phyloP scores from a whole-genome alignment of 2,888 invertebrate species.

The Aleiodes leptofemur region DNA sequence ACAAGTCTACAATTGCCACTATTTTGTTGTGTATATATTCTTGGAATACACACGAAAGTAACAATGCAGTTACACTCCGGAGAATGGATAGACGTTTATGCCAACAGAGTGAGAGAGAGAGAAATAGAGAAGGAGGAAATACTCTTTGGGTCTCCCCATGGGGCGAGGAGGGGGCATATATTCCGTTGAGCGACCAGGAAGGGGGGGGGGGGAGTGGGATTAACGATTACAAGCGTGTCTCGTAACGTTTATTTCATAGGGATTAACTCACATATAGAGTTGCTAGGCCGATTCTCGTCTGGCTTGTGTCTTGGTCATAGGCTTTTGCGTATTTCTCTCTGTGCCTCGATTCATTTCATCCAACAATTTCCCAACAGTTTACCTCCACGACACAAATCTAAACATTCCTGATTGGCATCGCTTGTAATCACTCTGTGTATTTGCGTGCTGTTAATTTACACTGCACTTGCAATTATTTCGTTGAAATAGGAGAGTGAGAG shows the following conservation, averaged over 20 bases:
- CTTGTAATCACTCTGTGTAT: too few relatives aligned
- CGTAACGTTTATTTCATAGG: slow-evolving; percentile 60
- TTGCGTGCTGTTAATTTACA: too few relatives aligned
- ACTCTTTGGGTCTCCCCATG: neutral
- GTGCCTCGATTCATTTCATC: slow-evolving; percentile 25
- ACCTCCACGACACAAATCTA: neutral
- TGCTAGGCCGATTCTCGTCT: slow-evolving; percentile 38
- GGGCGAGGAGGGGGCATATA: neutral
- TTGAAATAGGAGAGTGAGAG: neutral
- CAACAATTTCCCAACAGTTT: slow-evolving; percentile 25
- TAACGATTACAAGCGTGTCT: slow-evolving; percentile 60
- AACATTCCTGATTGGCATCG: too few relatives aligned
- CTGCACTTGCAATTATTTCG: slow-evolving; percentile 1
- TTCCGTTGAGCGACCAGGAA: slow-evolving; percentile 44
- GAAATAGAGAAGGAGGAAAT: neutral
- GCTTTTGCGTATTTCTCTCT: slow-evolving; percentile 6
- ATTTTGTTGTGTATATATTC: slow-evolving; percentile 9
- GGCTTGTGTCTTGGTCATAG: slow-evolving; percentile 14
- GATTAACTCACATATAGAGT: slow-evolving; percentile 53
- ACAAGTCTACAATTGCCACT: slow-evolving; percentile 25
- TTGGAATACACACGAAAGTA: neutral
- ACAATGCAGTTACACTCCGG: neutral
- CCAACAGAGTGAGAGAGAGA: neutral
- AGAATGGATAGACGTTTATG: slow-evolving; percentile 28
- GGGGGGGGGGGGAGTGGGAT: slow-evolving; percentile 51